phyloP scores from a whole-genome alignment of 2,797 vertebrate species.

The Labroides dimidiatus region DNA sequence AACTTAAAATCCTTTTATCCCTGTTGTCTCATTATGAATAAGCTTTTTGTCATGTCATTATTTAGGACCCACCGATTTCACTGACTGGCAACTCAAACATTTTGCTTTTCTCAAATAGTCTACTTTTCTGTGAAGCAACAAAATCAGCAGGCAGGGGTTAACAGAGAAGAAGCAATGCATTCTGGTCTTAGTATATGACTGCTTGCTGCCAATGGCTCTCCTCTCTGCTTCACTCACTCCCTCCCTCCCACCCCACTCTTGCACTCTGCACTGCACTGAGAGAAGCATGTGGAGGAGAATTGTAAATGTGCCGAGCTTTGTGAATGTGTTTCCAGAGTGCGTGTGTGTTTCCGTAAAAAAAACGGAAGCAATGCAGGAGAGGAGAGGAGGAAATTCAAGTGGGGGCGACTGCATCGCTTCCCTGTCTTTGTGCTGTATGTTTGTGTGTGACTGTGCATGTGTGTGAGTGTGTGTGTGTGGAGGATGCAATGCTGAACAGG shows the following conservation, averaged over 20 bases:
- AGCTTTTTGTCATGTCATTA: constrained; percentile 5
- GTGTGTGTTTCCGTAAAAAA: constrained; percentile 51
- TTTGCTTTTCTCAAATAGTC: constrained; percentile 70
- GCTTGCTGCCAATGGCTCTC: constrained; percentile 75
- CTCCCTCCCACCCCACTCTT: constrained; percentile 42
- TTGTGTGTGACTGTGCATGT: constrained; percentile 56
- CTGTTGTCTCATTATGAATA: constrained; percentile 1
- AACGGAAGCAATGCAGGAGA: constrained; percentile 47
- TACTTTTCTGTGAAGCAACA: constrained; percentile 52
- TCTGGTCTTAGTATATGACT: constrained; percentile 81
- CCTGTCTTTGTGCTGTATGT: constrained; percentile 45
- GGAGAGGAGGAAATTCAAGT: constrained; percentile 48
- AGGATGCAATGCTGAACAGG: constrained; percentile 77
- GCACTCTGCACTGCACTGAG: constrained; percentile 75
- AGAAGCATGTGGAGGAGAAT: constrained; percentile 82
- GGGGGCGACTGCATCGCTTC: constrained; percentile 44
- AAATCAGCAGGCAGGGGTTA: constrained; percentile 37
- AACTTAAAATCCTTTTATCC: constrained; percentile 14
- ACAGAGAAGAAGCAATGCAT: constrained; percentile 78
- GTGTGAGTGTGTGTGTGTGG: constrained; percentile 56
- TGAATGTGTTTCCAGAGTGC: constrained; percentile 52
- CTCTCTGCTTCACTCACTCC: constrained; percentile 64
- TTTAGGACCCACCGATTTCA: constrained; percentile 14
- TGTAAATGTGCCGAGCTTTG: constrained; percentile 73
- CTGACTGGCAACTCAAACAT: constrained; percentile 20